Conservation (phyloP, 2,888 invertebrate species). For the Drosophila nr. fundita region DNA sequence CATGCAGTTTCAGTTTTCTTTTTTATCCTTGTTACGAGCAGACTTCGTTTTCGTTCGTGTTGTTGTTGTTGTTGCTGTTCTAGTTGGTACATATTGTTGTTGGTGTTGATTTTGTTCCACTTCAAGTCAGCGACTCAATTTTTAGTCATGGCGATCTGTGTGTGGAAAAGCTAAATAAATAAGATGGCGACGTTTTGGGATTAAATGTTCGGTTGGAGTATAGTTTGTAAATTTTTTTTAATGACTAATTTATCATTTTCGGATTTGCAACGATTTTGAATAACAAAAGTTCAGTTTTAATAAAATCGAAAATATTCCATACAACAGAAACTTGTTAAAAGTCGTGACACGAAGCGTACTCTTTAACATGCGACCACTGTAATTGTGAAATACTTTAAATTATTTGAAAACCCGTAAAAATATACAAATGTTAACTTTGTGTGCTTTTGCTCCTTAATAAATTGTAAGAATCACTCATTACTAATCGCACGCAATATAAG, state of each 20-base stretch:
- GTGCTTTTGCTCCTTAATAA: conserved; percentile 11
- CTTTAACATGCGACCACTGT: background rate
- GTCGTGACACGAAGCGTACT: background rate
- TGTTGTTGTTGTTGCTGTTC: conserved; percentile 21
- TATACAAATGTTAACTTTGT: conserved; percentile 2
- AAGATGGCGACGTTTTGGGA: background rate
- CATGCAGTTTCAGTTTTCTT: conserved; percentile 44
- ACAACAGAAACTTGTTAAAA: background rate
- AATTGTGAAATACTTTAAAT: conserved; percentile 5
- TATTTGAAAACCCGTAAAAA: background rate
- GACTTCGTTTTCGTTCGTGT: conserved; percentile 40
- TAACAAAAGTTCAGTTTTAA: background rate
- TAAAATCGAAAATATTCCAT: background rate
- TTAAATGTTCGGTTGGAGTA: background rate
- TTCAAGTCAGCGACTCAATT: conserved; percentile 57
- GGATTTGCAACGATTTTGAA: background rate
- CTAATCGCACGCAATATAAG: conserved; percentile 20
- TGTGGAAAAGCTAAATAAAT: conserved; percentile 30
- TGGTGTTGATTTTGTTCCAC: conserved; percentile 46
- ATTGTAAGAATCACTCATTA: conserved; percentile 13
- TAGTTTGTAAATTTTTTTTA: background rate
- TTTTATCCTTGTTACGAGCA: conserved; percentile 46
- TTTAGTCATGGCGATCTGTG: conserved; percentile 52
- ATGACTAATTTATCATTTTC: background rate
- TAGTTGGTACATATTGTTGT: conserved; percentile 20